phyloP scores from a whole-genome alignment of 2,113 vertebrate species.

The Hylia prasina region DNA sequence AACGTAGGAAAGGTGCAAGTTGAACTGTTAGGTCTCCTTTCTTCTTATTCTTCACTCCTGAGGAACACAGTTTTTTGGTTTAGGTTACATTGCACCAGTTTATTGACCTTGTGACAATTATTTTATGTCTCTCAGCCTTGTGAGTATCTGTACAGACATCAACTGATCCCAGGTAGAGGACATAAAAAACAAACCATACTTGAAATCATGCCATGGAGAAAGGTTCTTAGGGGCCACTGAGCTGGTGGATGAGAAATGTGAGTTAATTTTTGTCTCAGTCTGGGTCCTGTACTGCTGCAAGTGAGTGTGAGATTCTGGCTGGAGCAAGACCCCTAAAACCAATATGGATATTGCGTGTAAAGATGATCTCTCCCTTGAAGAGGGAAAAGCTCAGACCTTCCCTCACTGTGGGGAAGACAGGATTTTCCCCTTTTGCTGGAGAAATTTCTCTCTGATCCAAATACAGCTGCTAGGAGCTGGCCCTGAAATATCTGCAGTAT shows the following conservation, averaged over 20 bases:
- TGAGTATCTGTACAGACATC: background rate
- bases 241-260: background rate
- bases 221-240: rapidly evolving
- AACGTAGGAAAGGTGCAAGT: background rate
- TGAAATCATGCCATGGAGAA: background rate
- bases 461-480: background rate
- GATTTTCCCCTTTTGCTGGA: background rate
- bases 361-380: background rate
- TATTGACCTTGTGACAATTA: background rate
- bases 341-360: background rate
- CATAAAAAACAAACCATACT: background rate
- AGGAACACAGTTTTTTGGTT: background rate
- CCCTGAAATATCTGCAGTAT: background rate
- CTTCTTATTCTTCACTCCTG: background rate
- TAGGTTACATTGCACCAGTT: background rate
- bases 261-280: background rate
- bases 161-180: background rate
- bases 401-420: background rate
- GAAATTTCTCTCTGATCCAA: background rate
- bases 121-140: background rate
- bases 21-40: background rate
- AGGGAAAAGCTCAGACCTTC: background rate
- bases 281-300: background rate
- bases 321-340: background rate
- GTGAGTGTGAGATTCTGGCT: background rate